phyloP scores from a whole-genome alignment of 2,888 invertebrate species.

The Encarsia formosa region DNA sequence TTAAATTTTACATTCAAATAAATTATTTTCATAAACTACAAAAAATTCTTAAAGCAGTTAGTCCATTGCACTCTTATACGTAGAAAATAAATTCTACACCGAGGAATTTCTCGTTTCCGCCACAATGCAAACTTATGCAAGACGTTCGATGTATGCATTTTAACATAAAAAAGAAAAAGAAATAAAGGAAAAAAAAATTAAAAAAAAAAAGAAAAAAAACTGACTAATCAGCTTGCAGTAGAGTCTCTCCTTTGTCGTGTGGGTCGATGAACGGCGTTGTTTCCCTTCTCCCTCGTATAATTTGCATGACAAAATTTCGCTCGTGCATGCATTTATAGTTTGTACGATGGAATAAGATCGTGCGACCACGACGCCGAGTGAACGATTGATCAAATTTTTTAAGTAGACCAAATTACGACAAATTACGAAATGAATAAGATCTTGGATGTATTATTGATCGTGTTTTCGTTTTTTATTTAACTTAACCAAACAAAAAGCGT shows the following conservation, averaged over 20 bases:
- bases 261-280: slow-evolving; percentile 16
- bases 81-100: slow-evolving; percentile 11
- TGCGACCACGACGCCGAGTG: slow-evolving; percentile 15
- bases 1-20: too few relatives aligned
- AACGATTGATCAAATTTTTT: slow-evolving; percentile 11
- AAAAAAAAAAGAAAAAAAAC: slow-evolving; percentile 1
- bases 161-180: not conserved
- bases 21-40: too few relatives aligned
- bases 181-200: not conserved
- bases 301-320: slow-evolving; percentile 26
- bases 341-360: not conserved
- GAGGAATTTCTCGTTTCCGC: slow-evolving; percentile 23
- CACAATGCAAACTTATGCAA: slow-evolving; percentile 19
- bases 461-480: too few relatives aligned
- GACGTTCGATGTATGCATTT: slow-evolving; percentile 16
- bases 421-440: too few relatives aligned
- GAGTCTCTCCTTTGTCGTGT: slow-evolving; percentile 12
- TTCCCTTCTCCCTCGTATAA: slow-evolving; percentile 3
- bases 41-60: too few relatives aligned
- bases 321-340: not conserved
- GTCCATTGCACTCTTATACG: too few relatives aligned
- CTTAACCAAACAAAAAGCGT: too few relatives aligned
- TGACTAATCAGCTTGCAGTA: slow-evolving; percentile 20
- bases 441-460: too few relatives aligned
- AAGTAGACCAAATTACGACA: too few relatives aligned